Conservation (phyloP, 30 jellyfish, hydroid and myxozoan species). For the Cassiopea andromeda region DNA sequence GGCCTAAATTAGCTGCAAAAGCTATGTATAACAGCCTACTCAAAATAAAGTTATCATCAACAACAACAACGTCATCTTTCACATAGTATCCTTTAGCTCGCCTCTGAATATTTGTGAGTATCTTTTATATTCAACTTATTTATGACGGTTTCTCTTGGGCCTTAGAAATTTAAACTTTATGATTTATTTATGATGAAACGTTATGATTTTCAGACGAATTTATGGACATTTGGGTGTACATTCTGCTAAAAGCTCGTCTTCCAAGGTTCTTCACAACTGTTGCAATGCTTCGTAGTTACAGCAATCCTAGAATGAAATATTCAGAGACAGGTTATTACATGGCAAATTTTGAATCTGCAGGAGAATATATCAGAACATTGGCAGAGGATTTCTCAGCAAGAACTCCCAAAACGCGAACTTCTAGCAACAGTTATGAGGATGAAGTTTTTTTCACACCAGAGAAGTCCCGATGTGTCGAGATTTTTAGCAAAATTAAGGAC, state of each 20-base stretch:
- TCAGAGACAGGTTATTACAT: constrained; percentile 80
- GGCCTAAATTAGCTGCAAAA: no score
- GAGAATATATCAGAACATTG: constrained; percentile 66
- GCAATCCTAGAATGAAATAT: constrained; percentile 69
- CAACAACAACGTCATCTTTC: no score
- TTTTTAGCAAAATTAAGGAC: neutral
- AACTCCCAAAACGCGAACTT: neutral
- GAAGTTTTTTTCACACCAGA: constrained; percentile 45
- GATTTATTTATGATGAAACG: neutral
- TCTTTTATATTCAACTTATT: no score
- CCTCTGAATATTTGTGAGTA: no score
- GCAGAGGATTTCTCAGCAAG: neutral
- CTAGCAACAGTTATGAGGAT: neutral
- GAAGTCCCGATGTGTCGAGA: constrained; percentile 6
- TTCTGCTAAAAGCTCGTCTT: constrained; percentile 69
- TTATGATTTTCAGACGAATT: constrained; percentile 64
- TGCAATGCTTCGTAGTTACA: constrained; percentile 66
- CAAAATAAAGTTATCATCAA: no score
- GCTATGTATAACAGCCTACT: no score
- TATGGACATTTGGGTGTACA: constrained; percentile 88
- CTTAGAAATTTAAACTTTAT: no score
- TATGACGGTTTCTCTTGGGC: no score
- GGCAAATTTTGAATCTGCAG: constrained; percentile 84
- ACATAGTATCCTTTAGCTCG: no score
- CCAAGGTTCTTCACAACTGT: constrained; percentile 54